phyloP scores from a whole-genome alignment of 1,140 invertebrate species.

The Drosophila ananassae region DNA sequence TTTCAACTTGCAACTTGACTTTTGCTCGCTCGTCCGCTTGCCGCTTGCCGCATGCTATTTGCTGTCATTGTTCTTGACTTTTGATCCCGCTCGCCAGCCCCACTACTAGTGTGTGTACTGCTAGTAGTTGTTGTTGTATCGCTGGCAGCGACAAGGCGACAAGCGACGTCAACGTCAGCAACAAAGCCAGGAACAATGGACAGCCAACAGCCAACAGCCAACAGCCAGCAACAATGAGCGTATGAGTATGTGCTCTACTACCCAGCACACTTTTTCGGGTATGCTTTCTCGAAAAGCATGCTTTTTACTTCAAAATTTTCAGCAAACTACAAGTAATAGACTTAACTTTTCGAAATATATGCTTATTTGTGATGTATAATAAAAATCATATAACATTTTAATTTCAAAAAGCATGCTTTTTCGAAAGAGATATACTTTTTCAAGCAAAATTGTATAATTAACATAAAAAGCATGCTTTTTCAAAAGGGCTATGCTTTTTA shows the following conservation, averaged over 20 bases:
- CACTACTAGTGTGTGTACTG: background rate
- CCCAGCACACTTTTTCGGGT: background rate
- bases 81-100: constrained; percentile 54
- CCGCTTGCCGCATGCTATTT: constrained; percentile 51
- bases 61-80: constrained; percentile 79
- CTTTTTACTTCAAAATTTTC: too few species aligned
- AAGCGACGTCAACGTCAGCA: constrained; percentile 78
- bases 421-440: too few species aligned
- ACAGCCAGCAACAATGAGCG: constrained; percentile 46
- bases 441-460: too few species aligned
- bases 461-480: too few species aligned
- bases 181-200: constrained; percentile 66
- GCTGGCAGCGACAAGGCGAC: constrained; percentile 76
- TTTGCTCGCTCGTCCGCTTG: constrained; percentile 55
- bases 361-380: too few species aligned
- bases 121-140: constrained; percentile 15
- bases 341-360: too few species aligned
- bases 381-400: too few species aligned
- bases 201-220: constrained; percentile 38
- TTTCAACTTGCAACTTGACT: constrained; percentile 81
- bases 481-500: too few species aligned
- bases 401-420: too few species aligned
- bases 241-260: background rate
- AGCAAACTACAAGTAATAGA: too few species aligned
- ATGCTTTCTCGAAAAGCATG: background rate